Base-by-base conservation (phyloP, 2,888 invertebrate genomes). In the Esperia sulphurella region DNA sequence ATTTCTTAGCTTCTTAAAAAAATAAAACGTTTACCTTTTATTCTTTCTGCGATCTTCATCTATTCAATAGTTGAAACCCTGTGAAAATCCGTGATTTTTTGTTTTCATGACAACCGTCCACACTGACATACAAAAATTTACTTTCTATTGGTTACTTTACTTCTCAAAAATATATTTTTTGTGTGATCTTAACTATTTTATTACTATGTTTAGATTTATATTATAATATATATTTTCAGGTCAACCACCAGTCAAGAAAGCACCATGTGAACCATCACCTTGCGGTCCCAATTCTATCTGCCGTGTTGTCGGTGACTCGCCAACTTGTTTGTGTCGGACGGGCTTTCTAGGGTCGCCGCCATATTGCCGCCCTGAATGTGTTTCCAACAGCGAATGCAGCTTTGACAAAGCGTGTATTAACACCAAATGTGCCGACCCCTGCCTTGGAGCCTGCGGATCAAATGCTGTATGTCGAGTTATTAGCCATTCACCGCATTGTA, bases 401-500 rank as follows among this genome's bases (percentile, higher is more conserved):
- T 92, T 92, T 56, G 92, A 95, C 65, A 92, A 91, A 60, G 95
- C 96, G 28, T 97, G 97, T 68, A 91, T 94, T 9, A 94, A 94
- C 67, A 92, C 92, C 52, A 95, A 94, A 75, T 97, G 96, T 67
- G 83, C 92, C 7, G 94, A 96, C 71, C 96, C 96, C 13, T 97
- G 96, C 63, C 91, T 93, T 3, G 95, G 95, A 39, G 93, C 94
- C 30, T 96, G 96, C 60, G 96, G 96, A 45, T 91, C 91, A 53
- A 92, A 92, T 48, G 94, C 97, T 0, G 83, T 92, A 46, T 97
- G 97, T 70, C 90, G 94, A 51, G 95, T 95, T 1, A 91, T 96
- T 46, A 96, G 96, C 73, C 97, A 97, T 75, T 95, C 94, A 59
- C 96, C 97, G 0, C 93, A 95, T 50, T 97, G 97, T 69, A 92